A percentile compares a stretch with the other conserved stretches of the same genome.
These are phyloP conservation scores for Protodeltote pygarga DNA, from an alignment of 2,888 invertebrate genomes.

Conservation along the genomic window DNA sequence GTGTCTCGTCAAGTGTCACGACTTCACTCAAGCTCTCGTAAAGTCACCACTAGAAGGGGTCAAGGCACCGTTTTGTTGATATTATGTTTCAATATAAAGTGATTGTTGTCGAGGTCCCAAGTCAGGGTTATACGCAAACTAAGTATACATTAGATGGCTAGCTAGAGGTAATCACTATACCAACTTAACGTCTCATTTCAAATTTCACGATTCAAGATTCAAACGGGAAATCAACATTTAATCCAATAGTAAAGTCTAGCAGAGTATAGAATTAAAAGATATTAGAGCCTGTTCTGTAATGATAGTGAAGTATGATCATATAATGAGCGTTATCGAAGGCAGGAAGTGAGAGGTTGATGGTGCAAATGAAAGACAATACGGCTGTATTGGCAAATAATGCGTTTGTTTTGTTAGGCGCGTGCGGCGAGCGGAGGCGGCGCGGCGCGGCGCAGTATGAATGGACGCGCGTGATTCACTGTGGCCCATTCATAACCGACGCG, in stretches of 20 bases:
- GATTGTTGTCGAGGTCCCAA: constrained; percentile 56
- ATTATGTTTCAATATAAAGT: constrained; percentile 57
- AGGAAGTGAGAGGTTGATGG: constrained; percentile 79
- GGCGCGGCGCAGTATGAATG: constrained; percentile 75
- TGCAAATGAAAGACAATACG: constrained; percentile 77
- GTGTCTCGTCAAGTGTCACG: constrained; percentile 59
- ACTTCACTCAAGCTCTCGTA: constrained; percentile 46
- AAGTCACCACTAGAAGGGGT: constrained; percentile 51
- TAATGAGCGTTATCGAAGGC: constrained; percentile 59
- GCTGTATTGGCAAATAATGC: constrained; percentile 67
- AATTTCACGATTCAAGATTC: constrained; percentile 69
- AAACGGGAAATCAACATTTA: constrained; percentile 56
- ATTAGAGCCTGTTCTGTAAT: constrained; percentile 39
- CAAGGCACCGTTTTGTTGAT: constrained; percentile 62
- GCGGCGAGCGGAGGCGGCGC: constrained; percentile 74
- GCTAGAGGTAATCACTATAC: constrained; percentile 53
- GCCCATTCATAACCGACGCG: constrained; percentile 75
- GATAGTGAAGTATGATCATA: constrained; percentile 41
- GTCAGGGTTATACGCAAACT: constrained; percentile 54
- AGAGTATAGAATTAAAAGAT: constrained; percentile 45
- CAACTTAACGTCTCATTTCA: constrained; percentile 65
- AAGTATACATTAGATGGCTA: constrained; percentile 22
- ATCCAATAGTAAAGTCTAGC: constrained; percentile 29
- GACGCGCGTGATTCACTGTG: constrained; percentile 78
- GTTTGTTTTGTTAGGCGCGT: constrained; percentile 70